Conservation (phyloP, 1,140 invertebrate genomes). For the Cotesia typhae region DNA sequence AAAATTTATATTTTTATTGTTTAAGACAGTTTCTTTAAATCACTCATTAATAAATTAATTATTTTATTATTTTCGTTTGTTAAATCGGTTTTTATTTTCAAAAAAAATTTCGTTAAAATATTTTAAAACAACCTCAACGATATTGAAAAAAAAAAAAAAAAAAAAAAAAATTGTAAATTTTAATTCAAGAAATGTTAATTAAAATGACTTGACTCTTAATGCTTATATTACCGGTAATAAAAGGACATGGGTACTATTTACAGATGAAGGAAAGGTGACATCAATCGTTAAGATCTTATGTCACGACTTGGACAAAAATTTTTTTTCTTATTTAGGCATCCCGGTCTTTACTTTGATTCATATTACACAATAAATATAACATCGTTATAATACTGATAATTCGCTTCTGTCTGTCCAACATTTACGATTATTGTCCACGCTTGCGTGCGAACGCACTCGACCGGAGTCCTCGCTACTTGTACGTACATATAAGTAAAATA, state of each 20-base stretch:
- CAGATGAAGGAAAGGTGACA: neutral
- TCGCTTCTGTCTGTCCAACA: conserved; percentile 9
- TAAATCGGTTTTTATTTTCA: no score
- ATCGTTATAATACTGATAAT: conserved; percentile 3
- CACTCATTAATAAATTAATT: no score
- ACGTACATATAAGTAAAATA: neutral
- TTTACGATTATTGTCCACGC: conserved; percentile 19
- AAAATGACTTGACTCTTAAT: neutral
- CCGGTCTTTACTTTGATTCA: neutral
- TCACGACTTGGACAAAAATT: neutral
- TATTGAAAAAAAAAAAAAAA: no score
- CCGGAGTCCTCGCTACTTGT: neutral
- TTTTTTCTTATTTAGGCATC: conserved; percentile 1
- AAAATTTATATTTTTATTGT: no score
- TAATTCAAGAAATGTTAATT: no score
- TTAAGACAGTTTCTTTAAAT: no score
- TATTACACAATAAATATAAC: conserved; percentile 11
- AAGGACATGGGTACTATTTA: neutral
- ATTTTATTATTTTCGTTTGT: no score
- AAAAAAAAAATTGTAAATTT: no score
- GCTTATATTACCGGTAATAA: neutral
- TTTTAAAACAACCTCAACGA: no score
- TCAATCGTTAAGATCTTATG: conserved; percentile 19
- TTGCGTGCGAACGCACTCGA: conserved; percentile 18
- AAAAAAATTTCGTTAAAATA: no score